phyloP scores from a whole-genome alignment of 2,113 vertebrate genomes.

The Craseonycteris thonglongyai region DNA sequence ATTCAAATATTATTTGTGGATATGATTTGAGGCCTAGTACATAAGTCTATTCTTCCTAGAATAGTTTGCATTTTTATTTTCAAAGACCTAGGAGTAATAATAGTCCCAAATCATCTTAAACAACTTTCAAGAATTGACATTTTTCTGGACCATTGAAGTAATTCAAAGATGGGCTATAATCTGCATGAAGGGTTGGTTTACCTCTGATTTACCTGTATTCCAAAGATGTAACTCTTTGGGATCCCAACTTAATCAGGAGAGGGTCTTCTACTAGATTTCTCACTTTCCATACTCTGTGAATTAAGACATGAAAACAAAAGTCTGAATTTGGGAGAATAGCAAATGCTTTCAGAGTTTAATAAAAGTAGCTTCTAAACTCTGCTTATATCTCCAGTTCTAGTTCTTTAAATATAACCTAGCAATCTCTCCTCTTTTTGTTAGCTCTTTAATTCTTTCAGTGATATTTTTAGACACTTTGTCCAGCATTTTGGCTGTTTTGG shows the following conservation, averaged over 20 bases:
- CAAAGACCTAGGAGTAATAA: neutral
- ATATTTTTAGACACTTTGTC: slow-evolving; percentile 9
- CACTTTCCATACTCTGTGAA: neutral
- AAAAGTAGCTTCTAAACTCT: neutral
- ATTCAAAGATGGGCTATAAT: neutral
- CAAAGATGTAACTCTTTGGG: neutral
- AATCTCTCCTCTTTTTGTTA: neutral
- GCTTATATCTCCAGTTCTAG: neutral
- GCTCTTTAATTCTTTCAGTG: neutral
- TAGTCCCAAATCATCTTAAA: neutral
- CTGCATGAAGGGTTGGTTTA: neutral
- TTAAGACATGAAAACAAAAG: neutral
- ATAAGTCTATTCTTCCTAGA: neutral
- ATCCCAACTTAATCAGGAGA: neutral
- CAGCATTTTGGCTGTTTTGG: neutral
- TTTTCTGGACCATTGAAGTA: neutral
- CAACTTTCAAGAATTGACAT: neutral
- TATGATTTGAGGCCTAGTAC: neutral
- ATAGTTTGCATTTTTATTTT: neutral
- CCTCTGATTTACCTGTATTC: neutral
- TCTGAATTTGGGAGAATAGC: neutral
- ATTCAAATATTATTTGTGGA: neutral
- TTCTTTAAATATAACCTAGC: neutral
- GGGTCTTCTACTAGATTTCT: neutral
- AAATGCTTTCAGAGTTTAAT: neutral